phyloP scores from a whole-genome alignment of 2,888 invertebrate species.

The Agrotis exclamationis region DNA sequence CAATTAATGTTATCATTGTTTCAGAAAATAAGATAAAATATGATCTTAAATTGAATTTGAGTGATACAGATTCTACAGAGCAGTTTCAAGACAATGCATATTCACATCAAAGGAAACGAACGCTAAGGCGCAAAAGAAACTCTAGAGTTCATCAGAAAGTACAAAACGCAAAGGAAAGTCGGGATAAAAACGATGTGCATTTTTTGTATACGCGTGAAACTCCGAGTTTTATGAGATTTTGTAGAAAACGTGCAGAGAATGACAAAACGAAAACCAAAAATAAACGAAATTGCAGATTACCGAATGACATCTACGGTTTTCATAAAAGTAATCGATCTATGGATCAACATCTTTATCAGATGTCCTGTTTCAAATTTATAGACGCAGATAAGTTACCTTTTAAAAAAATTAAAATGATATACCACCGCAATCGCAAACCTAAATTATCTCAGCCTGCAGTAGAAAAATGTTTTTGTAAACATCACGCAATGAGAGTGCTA shows the following conservation, averaged over 20 bases:
- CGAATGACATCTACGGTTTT: constrained; percentile 62
- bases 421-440: constrained; percentile 21
- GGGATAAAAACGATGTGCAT: constrained; percentile 22
- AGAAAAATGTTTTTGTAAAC: constrained; percentile 20
- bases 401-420: constrained; percentile 39
- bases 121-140: constrained; percentile 39
- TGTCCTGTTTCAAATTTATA: constrained; percentile 41
- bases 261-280: constrained; percentile 14
- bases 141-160: constrained; percentile 24
- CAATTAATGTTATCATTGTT: constrained; percentile 26
- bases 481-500: constrained; percentile 44
- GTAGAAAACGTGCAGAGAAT: constrained; percentile 24
- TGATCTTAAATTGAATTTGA: constrained; percentile 34
- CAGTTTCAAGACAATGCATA: constrained; percentile 5
- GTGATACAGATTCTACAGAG: constrained; percentile 35
- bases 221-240: constrained; percentile 28
- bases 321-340: constrained; percentile 47
- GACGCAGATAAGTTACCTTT: constrained; percentile 42
- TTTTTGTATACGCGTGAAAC: constrained; percentile 31
- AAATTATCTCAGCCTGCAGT: constrained; percentile 4
- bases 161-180: constrained; percentile 17
- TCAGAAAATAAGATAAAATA: constrained; percentile 46
- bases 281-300: constrained; percentile 13
- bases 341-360: constrained; percentile 41
- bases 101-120: constrained; percentile 25